Percentiles rank a stretch among this genome's conserved stretches.
Evolutionary conservation across 2,797 vertebrate genomes (phyloP).

Genomic region (Dermochelys coriacea): DNA sequence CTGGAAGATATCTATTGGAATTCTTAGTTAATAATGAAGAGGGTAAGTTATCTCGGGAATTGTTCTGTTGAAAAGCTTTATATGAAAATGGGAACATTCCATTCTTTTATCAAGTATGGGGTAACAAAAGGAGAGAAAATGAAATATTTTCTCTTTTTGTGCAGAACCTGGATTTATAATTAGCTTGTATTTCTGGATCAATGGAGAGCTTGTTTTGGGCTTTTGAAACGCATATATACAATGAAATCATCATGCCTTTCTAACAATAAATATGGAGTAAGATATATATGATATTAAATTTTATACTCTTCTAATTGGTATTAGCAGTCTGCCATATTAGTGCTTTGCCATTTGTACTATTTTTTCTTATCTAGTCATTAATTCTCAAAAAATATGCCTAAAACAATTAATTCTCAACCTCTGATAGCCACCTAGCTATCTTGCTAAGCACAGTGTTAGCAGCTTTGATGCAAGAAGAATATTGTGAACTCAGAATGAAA

Average conservation of each 20-base stretch:
- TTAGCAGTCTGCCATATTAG: neutral
- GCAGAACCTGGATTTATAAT: constrained; percentile 24
- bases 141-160: constrained; percentile 32
- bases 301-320: neutral
- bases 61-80: constrained; percentile 43
- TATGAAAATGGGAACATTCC: neutral
- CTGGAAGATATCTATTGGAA: constrained; percentile 44
- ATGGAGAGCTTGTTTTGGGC: neutral
- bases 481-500: neutral
- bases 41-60: neutral
- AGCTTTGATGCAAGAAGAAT: neutral
- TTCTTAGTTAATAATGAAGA: constrained; percentile 31
- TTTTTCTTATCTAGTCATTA: neutral
- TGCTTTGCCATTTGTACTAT: neutral
- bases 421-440: neutral
- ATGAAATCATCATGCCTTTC: neutral
- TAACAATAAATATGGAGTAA: constrained; percentile 14
- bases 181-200: neutral
- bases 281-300: neutral
- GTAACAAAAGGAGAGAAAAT: constrained; percentile 20
- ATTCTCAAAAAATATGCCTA: neutral
- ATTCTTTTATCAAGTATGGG: constrained; percentile 37
- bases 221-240: constrained; percentile 28
- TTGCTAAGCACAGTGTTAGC: neutral
- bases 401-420: neutral